These are phyloP conservation scores for Hirundichthys speculiger DNA, from an alignment of 2,113 vertebrate genomes.

Conservation along the genomic window DNA sequence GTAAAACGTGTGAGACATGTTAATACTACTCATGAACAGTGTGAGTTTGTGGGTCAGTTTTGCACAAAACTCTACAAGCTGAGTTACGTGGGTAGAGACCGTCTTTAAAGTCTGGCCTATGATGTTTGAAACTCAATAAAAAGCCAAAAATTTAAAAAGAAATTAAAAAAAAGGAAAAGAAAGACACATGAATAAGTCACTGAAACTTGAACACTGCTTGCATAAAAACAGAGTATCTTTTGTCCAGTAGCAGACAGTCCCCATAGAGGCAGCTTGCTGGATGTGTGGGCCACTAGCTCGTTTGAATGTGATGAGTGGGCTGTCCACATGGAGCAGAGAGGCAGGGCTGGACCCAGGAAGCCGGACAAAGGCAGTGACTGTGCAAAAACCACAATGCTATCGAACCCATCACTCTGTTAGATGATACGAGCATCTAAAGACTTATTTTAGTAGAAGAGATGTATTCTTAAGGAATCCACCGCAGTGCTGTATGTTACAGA, in stretches of 20 bases:
- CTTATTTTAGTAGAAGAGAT: not conserved
- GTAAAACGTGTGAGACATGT: not conserved
- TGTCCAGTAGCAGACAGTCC: constrained; percentile 66
- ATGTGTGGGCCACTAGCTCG: constrained; percentile 58
- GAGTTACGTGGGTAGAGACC: not conserved
- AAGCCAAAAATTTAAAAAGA: not conserved
- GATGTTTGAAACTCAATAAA: not conserved
- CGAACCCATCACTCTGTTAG: constrained; percentile 14
- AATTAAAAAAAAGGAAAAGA: not conserved
- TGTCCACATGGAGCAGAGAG: constrained; percentile 69
- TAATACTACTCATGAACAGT: not conserved
- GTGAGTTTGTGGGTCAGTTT: not conserved
- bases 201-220: constrained; percentile 45
- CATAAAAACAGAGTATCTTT: constrained; percentile 72
- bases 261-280: constrained; percentile 49
- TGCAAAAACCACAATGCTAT: constrained; percentile 73
- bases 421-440: constrained; percentile 1
- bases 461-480: not conserved
- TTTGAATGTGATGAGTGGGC: constrained; percentile 80
- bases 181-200: constrained; percentile 27
- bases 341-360: constrained; percentile 67
- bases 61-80: too few relatives aligned
- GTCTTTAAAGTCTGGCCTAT: not conserved
- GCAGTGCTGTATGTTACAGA: constrained; percentile 11
- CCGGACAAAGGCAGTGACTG: constrained; percentile 79